Base-by-base conservation (phyloP, 2,797 vertebrate species). In the Sebastes cheni region DNA sequence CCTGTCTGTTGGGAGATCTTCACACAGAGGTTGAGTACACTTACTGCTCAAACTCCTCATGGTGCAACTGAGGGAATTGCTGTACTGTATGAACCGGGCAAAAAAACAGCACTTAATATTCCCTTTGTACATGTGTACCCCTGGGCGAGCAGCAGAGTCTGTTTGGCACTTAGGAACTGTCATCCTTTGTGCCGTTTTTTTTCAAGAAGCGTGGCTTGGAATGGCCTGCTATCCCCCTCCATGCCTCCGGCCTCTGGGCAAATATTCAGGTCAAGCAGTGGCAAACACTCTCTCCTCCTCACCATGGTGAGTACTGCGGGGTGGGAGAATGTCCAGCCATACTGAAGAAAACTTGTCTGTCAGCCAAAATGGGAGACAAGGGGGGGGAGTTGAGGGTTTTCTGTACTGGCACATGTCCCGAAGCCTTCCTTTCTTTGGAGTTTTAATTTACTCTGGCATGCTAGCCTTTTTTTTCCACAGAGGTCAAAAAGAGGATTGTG, bases 391-490 rank as follows among this genome's bases (percentile, higher is more conserved):
- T 90, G 10, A 74, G 84, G 77, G 67, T 82, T 89, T 50, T 52
- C 83, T 83, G 36, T 62, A 61, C 80, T 88, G 86, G 83, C 88
- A 72, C 71, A 75, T 84, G 61, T 89, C 84, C 84, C 34, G 9
- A 77, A 89, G 78, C 73, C 65, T 80, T 84, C 75, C 66, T 83
- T 86, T 85, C 67, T 82, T 86, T 85, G 54, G 67, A 83, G 81
- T 89, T 88, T 88, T 88, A 81, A 88, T 90, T 82, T 84, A 92
- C 93, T 94, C 94, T 95, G 85, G 86, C 86, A 69, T 77, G 81
- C 67, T 79, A 27, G 78, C 59, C 42, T 74, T 80, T 81, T 81
- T 65, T 67, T 82, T 67, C 72, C 75, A 72, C 79, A 90, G 82
- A 91, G 91, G 91, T 92, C 90, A 93, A 67, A 79, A 82, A 84